Percentiles rank a stretch among this genome's conserved stretches.
Evolutionary conservation across 1,140 invertebrate genomes (phyloP).

Genomic region (Neodiprion pinetum): DNA sequence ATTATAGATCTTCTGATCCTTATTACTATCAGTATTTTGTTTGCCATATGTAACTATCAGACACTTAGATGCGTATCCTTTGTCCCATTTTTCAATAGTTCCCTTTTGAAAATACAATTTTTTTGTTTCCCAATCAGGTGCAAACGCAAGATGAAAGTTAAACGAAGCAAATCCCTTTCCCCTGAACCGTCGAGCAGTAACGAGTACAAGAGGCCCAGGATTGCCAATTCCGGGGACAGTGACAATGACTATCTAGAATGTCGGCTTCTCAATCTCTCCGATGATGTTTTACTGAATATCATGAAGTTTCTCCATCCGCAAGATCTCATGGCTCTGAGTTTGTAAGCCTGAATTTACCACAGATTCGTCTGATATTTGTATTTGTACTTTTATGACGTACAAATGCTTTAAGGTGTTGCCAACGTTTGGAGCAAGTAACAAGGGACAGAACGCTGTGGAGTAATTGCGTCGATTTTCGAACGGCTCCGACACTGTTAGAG

Average conservation of each 20-base stretch:
- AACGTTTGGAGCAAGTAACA: conserved; percentile 55
- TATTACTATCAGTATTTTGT: not conserved
- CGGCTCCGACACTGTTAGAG: conserved; percentile 45
- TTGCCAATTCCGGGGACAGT: conserved; percentile 22
- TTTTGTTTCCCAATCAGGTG: conserved; percentile 22
- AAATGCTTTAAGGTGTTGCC: conserved; percentile 53
- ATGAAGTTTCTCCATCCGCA: conserved; percentile 59
- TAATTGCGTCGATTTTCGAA: conserved; percentile 57
- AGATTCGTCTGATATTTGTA: not conserved
- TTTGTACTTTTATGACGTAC: conserved; percentile 9
- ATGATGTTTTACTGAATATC: conserved; percentile 64
- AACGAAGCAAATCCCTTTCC: conserved; percentile 49
- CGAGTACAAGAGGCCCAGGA: conserved; percentile 41
- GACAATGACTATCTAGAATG: not conserved
- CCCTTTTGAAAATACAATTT: not conserved
- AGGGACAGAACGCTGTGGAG: conserved; percentile 64
- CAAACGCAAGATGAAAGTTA: conserved; percentile 37
- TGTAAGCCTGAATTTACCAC: conserved; percentile 48
- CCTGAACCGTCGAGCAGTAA: conserved; percentile 44
- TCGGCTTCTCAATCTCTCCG: conserved; percentile 54
- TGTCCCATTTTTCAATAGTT: not conserved
- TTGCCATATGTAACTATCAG: not conserved
- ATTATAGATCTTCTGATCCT: not conserved
- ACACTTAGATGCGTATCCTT: not conserved
- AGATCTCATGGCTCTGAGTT: conserved; percentile 59